These are phyloP conservation scores for Actinia equina DNA, from an alignment of 64 coral and sea anemone species.

Conservation along the genomic window DNA sequence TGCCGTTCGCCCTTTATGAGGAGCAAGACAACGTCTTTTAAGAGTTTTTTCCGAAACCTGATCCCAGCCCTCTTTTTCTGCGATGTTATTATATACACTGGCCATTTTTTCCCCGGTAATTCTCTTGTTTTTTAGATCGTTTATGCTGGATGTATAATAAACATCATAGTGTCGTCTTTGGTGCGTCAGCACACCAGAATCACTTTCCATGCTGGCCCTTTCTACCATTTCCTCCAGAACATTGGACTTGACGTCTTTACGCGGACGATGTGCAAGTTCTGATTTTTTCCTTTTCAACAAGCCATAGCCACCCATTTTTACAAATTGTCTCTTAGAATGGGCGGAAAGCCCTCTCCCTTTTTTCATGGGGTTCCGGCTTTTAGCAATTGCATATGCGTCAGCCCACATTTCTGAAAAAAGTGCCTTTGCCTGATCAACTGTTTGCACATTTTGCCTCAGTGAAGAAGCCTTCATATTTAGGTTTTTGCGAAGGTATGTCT, in stretches of 20 bases:
- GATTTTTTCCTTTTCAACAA: not conserved
- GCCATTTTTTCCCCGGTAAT: not conserved
- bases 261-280: slow-evolving; percentile 7
- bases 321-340: not conserved
- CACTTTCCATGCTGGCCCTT: slow-evolving; percentile 1
- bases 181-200: slow-evolving; percentile 28
- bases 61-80: slow-evolving; percentile 31
- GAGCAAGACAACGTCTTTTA: slow-evolving; percentile 40
- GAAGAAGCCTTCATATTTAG: too few relatives aligned
- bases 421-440: too few relatives aligned
- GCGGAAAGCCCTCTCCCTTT: not conserved
- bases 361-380: not conserved
- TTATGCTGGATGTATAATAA: not conserved
- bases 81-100: slow-evolving; percentile 13
- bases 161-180: slow-evolving; percentile 23
- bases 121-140: not conserved
- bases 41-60: slow-evolving; percentile 14
- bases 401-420: not conserved
- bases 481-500: too few relatives aligned
- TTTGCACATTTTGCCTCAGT: too few relatives aligned
- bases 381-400: not conserved
- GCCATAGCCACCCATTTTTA: not conserved
- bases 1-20: slow-evolving; percentile 30
- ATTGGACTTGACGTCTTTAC: slow-evolving; percentile 16
- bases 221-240: slow-evolving; percentile 21